phyloP scores from a whole-genome alignment of 2,113 vertebrate species.

The Acrocephalus arundinaceus region DNA sequence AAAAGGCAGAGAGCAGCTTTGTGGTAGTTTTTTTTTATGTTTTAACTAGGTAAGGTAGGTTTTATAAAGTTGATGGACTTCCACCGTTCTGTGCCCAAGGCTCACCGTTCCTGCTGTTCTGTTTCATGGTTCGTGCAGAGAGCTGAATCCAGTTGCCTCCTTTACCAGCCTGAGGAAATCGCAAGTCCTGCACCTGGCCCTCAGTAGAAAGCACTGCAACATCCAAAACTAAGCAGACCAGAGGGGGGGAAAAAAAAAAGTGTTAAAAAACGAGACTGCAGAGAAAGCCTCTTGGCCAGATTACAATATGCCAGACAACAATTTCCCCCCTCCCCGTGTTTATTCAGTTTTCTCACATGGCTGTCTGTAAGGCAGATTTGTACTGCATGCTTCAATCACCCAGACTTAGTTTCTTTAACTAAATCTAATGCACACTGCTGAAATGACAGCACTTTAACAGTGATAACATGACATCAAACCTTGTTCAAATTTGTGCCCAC shows the following conservation, averaged over 20 bases:
- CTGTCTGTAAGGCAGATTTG: neutral
- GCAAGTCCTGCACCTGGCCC: constrained; percentile 97
- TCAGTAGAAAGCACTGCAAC: constrained; percentile 97
- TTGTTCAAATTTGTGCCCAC: neutral
- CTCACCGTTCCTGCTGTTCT: constrained; percentile 97
- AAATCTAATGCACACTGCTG: neutral
- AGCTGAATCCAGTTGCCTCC: constrained; percentile 94
- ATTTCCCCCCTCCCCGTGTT: neutral
- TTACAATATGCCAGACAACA: neutral
- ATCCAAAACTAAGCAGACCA: constrained; percentile 84
- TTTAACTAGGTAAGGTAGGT: neutral
- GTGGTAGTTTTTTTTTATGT: neutral
- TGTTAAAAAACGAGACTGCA: neutral
- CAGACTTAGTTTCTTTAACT: neutral
- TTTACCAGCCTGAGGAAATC: constrained; percentile 92
- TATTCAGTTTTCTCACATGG: neutral
- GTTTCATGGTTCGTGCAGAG: constrained; percentile 95
- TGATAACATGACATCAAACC: neutral
- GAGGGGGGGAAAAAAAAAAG: neutral
- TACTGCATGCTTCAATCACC: neutral
- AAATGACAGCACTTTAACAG: neutral
- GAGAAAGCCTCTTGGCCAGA: neutral
- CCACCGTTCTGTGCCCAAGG: neutral
- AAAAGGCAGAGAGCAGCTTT: neutral
- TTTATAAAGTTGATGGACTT: neutral